Percentiles rank a stretch among this genome's conserved stretches.
Evolutionary conservation across 2,113 vertebrate genomes (phyloP).

Genomic region (Perccottus glenii): DNA sequence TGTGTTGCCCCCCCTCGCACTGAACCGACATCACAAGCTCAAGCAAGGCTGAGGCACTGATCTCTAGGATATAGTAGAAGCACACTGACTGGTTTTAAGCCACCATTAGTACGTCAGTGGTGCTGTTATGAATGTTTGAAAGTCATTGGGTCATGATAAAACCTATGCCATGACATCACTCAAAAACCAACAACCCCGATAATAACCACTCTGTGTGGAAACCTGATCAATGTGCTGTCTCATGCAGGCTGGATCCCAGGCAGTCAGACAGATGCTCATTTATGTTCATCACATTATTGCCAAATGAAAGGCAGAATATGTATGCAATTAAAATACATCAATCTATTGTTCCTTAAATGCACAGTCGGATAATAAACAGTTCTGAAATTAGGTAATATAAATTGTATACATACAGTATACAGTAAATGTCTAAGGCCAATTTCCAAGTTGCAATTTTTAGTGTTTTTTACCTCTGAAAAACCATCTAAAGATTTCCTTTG

Average conservation of each 20-base stretch:
- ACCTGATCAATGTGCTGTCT: constrained; percentile 43
- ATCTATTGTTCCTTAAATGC: constrained; percentile 45
- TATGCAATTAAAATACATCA: constrained; percentile 33
- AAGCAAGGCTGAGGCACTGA: constrained; percentile 24
- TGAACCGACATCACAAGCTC: constrained; percentile 16
- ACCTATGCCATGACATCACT: constrained; percentile 14
- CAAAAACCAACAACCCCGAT: constrained; percentile 11
- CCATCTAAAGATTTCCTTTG: no score
- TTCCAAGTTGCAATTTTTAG: no score
- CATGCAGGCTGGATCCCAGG: constrained; percentile 19
- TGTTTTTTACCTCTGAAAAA: no score
- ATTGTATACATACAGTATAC: constrained; percentile 17
- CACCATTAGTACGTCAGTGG: constrained; percentile 6
- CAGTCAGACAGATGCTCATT: constrained; percentile 45
- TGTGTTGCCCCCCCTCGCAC: constrained; percentile 14
- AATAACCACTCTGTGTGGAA: constrained; percentile 20
- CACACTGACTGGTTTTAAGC: neutral
- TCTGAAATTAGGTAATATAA: constrained; percentile 42
- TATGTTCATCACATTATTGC: constrained; percentile 27
- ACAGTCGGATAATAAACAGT: constrained; percentile 27
- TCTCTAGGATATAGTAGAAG: constrained; percentile 17
- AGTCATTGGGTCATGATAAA: constrained; percentile 1
- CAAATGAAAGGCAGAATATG: constrained; percentile 15
- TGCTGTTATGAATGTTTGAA: constrained; percentile 6
- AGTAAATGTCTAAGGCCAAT: no score